Evolutionary conservation across 1,140 invertebrate genomes (phyloP).

Genomic region (Plectrocnemia conspersa): DNA sequence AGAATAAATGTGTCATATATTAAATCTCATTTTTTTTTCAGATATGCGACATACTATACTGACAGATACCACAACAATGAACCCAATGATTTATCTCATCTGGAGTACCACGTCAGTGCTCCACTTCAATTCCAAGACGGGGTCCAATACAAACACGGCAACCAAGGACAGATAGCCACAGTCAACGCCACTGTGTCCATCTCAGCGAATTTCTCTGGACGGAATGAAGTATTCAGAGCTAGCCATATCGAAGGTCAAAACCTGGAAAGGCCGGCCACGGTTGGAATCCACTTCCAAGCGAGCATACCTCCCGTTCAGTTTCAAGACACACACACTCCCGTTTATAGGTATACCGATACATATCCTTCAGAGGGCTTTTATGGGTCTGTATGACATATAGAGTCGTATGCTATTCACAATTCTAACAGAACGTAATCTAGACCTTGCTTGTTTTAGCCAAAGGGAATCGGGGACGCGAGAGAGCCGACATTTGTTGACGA

Average conservation of each 20-base stretch:
- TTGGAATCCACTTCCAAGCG: conserved; percentile 51
- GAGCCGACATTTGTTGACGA: conserved; percentile 28
- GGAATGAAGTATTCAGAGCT: conserved; percentile 14
- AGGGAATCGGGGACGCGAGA: conserved; percentile 29
- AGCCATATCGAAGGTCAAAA: conserved; percentile 8
- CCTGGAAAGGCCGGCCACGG: conserved; percentile 32
- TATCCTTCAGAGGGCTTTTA: conserved; percentile 28
- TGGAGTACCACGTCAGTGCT: conserved; percentile 45
- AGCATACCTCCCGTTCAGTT: conserved; percentile 47
- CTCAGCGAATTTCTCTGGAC: conserved; percentile 22
- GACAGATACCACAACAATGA: conserved; percentile 21
- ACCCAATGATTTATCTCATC: conserved; percentile 26
- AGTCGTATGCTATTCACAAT: neutral
- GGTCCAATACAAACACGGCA: conserved; percentile 32
- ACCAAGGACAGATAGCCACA: conserved; percentile 1
- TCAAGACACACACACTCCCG: conserved; percentile 40
- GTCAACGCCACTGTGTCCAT: conserved; percentile 31
- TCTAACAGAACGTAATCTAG: neutral
- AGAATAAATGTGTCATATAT: too few relatives aligned
- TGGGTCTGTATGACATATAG: conserved; percentile 14
- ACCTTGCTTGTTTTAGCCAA: conserved; percentile 16
- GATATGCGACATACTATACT: conserved; percentile 31
- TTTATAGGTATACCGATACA: conserved; percentile 17
- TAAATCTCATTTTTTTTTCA: conserved; percentile 10
- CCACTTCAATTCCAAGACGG: conserved; percentile 50